Evolutionary conservation across 2,888 invertebrate genomes (phyloP).

Genomic region (Melanophora roralis): DNA sequence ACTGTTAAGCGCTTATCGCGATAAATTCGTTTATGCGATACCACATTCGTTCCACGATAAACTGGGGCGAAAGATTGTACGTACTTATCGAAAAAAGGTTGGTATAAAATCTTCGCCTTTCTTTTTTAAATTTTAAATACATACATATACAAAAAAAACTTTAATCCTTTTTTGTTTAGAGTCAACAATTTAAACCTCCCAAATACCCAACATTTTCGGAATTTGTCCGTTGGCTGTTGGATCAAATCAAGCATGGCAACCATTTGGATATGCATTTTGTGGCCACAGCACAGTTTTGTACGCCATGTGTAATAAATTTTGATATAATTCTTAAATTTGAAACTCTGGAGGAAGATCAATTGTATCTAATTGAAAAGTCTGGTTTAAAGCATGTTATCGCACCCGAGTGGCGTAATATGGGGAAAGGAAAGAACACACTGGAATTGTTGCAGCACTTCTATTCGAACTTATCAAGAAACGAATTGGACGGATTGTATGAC

Average conservation of each 20-base stretch:
- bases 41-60: conserved; percentile 90
- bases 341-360: conserved; percentile 89
- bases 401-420: conserved; percentile 90
- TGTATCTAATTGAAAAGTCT: conserved; percentile 87
- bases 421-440: conserved; percentile 85
- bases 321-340: conserved; percentile 90
- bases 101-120: conserved; percentile 47
- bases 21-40: conserved; percentile 89
- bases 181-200: conserved; percentile 75
- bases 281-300: conserved; percentile 89
- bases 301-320: conserved; percentile 90
- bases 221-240: conserved; percentile 87
- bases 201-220: conserved; percentile 88
- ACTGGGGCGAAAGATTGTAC: conserved; percentile 86
- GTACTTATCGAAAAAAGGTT: conserved; percentile 82
- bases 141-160: neutral
- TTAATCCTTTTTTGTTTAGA: conserved; percentile 50
- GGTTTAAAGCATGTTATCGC: conserved; percentile 86
- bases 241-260: conserved; percentile 80
- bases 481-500: conserved; percentile 86
- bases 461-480: conserved; percentile 84
- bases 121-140: neutral
- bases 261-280: conserved; percentile 92
- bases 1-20: conserved; percentile 88
- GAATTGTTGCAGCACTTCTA: conserved; percentile 86